Conservation (phyloP, 1,140 invertebrate genomes). For the Drosophila truncata region DNA sequence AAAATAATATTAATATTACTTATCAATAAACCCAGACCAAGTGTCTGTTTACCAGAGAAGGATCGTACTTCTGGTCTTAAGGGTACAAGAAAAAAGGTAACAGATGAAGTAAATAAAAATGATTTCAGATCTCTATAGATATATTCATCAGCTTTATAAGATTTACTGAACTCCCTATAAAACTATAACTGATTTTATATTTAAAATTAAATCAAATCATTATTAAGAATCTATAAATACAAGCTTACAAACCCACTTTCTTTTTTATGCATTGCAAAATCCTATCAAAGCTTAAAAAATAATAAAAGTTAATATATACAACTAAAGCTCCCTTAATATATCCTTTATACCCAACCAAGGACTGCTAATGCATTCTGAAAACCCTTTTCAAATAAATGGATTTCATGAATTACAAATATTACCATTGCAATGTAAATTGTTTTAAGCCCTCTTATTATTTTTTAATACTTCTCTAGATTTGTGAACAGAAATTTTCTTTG, state of each 20-base stretch:
- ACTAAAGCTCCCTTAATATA: neutral
- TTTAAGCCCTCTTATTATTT: constrained; percentile 29
- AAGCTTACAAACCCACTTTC: no score
- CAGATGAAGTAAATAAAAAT: neutral
- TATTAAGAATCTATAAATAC: neutral
- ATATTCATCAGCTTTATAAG: no score
- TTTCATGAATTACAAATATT: constrained; percentile 21
- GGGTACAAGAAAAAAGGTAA: neutral
- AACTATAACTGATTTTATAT: neutral
- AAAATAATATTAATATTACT: constrained; percentile 37
- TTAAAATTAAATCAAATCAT: neutral
- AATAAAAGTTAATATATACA: no score
- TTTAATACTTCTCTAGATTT: constrained; percentile 18
- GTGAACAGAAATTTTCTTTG: constrained; percentile 9
- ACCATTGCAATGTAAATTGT: constrained; percentile 13
- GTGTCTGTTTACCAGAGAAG: constrained; percentile 7
- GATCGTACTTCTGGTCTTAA: neutral
- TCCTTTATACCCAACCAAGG: neutral
- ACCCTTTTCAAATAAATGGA: constrained; percentile 1
- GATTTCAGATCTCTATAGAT: neutral
- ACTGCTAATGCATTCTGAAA: neutral
- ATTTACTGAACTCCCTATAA: neutral
- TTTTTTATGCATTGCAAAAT: neutral
- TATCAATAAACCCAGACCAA: constrained; percentile 26
- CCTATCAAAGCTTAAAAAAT: neutral